phyloP scores from a whole-genome alignment of 1,140 invertebrate species.

The Drosophila repletoides region DNA sequence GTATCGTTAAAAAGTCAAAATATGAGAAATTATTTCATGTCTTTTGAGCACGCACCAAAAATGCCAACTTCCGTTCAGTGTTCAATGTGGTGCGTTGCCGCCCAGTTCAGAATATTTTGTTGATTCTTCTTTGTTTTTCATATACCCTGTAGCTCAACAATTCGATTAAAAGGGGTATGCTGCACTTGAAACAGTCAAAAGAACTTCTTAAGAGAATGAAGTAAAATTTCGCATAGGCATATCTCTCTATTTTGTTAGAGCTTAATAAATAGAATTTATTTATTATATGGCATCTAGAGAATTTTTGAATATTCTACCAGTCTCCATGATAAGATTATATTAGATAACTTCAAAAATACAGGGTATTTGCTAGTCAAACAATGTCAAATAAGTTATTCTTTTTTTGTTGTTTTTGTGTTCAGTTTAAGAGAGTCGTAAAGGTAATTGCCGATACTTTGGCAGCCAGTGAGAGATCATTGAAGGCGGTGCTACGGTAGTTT shows the following conservation, averaged over 20 bases:
- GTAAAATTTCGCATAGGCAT: no score
- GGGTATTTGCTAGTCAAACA: neutral
- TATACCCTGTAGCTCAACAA: conserved; percentile 14
- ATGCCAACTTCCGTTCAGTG: conserved; percentile 46
- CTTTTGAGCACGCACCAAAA: conserved; percentile 37
- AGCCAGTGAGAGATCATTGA: conserved; percentile 54
- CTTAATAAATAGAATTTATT: no score
- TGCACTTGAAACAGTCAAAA: no score
- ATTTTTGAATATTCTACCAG: no score
- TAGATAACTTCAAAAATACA: neutral
- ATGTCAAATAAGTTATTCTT: neutral
- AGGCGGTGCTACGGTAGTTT: conserved; percentile 51
- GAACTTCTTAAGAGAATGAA: no score
- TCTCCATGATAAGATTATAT: no score
- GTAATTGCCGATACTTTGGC: conserved; percentile 61
- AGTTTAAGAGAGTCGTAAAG: conserved; percentile 55
- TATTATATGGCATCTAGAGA: no score
- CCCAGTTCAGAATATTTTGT: neutral
- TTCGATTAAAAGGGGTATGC: neutral
- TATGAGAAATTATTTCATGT: conserved; percentile 48
- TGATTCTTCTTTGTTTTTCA: no score
- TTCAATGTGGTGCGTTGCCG: neutral
- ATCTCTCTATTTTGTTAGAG: no score
- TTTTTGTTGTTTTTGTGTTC: neutral
- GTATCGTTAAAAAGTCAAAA: conserved; percentile 57